Percentiles rank a stretch among this genome's conserved stretches.
These are phyloP conservation scores for Caenorhabditis sp. DNA, from an alignment of 2,888 invertebrate species.

Conservation along the genomic window DNA sequence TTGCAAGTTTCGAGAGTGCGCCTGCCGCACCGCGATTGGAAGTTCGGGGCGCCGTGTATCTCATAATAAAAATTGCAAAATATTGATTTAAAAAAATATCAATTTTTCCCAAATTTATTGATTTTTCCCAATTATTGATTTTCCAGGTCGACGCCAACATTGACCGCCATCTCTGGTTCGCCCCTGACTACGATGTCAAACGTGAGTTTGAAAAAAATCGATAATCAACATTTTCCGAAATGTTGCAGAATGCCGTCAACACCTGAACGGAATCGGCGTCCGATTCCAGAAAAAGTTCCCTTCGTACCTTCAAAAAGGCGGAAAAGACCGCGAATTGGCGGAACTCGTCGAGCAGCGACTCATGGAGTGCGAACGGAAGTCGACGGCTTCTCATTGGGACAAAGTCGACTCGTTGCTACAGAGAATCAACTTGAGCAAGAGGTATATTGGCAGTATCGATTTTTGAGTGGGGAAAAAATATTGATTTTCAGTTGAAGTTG, in stretches of 20 bases:
- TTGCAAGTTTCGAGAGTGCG: no score
- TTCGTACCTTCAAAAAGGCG: conserved; percentile 69
- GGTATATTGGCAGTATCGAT: conserved; percentile 36
- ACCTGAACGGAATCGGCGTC: conserved; percentile 72
- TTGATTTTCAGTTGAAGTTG: background rate
- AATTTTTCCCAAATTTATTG: no score
- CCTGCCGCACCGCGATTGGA: no score
- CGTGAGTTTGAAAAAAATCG: conserved; percentile 23
- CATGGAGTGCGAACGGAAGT: conserved; percentile 72
- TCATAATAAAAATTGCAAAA: no score
- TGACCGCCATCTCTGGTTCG: conserved; percentile 60
- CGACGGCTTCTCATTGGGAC: conserved; percentile 73
- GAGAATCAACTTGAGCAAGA: conserved; percentile 72
- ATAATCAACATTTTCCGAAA: background rate
- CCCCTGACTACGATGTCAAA: conserved; percentile 54
- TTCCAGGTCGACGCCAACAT: conserved; percentile 61
- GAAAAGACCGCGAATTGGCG: conserved; percentile 71
- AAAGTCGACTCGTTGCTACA: conserved; percentile 67
- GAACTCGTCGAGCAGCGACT: conserved; percentile 70
- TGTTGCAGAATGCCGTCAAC: conserved; percentile 73
- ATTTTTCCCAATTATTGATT: no score
- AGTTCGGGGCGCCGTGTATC: no score
- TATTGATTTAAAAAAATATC: no score
- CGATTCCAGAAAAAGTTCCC: conserved; percentile 81
- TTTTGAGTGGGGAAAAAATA: background rate